phyloP scores from a whole-genome alignment of 2,888 invertebrate species.

The Eilema depressum region DNA sequence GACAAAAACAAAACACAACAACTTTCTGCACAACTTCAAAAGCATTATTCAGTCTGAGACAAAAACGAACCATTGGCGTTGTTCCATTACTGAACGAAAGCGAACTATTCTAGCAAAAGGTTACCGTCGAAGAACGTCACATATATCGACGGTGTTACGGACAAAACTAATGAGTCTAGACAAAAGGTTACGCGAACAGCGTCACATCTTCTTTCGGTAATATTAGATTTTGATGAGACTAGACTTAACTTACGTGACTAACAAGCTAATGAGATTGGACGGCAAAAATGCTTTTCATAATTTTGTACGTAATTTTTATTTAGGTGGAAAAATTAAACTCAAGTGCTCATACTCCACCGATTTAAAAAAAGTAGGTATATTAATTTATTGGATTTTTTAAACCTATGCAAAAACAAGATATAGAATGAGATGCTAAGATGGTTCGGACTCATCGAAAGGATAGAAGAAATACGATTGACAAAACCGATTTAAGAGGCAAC shows the following conservation, averaged over 20 bases:
- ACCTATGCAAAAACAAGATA: no score
- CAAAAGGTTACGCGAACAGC: background rate
- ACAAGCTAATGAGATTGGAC: background rate
- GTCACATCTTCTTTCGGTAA: background rate
- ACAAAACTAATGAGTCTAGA: slow-evolving; percentile 13
- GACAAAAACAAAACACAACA: slow-evolving; percentile 44
- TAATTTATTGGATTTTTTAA: no score
- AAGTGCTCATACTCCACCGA: background rate
- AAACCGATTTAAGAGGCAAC: no score
- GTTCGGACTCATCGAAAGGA: no score
- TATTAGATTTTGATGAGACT: background rate
- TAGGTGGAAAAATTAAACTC: background rate
- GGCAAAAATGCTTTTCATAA: background rate
- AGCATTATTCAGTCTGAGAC: slow-evolving; percentile 33
- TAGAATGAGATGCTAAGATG: no score
- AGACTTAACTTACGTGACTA: background rate
- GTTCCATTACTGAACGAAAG: slow-evolving; percentile 46
- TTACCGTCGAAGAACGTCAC: slow-evolving; percentile 38
- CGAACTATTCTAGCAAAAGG: slow-evolving; percentile 58
- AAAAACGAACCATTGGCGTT: slow-evolving; percentile 49
- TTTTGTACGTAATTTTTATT: background rate
- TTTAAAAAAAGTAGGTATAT: background rate
- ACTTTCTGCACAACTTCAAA: slow-evolving; percentile 60
- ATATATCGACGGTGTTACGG: slow-evolving; percentile 11
- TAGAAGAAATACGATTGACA: no score